phyloP scores from a whole-genome alignment of 2,113 vertebrate species.

The Apteryx owenii region DNA sequence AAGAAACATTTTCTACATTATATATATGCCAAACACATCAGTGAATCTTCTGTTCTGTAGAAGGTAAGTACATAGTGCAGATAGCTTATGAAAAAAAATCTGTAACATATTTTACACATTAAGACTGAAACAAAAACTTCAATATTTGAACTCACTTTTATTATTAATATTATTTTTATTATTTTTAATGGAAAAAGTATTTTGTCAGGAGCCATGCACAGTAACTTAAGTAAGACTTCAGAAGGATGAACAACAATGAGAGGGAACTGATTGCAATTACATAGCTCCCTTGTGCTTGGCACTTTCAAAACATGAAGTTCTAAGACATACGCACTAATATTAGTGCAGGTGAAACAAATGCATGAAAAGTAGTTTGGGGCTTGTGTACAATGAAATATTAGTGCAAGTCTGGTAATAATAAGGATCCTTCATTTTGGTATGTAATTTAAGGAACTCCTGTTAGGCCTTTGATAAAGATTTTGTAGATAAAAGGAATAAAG shows the following conservation, averaged over 20 bases:
- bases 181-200: neutral
- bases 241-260: neutral
- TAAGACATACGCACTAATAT: neutral
- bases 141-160: neutral
- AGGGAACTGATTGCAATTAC: neutral
- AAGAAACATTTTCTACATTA: neutral
- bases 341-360: neutral
- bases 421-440: neutral
- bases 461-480: neutral
- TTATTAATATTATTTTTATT: neutral
- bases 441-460: neutral
- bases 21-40: neutral
- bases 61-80: neutral
- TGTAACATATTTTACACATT: neutral
- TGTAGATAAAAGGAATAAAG: neutral
- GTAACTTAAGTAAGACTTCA: neutral
- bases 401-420: neutral
- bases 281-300: neutral
- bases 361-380: neutral
- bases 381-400: neutral
- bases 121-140: neutral
- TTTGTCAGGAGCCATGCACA: neutral
- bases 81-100: neutral
- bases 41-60: neutral
- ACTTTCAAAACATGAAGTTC: neutral